Evolutionary conservation across 2,888 invertebrate species (phyloP), one percentile per base, ranked within the genome.

Genomic region (Noctua pronuba): DNA sequence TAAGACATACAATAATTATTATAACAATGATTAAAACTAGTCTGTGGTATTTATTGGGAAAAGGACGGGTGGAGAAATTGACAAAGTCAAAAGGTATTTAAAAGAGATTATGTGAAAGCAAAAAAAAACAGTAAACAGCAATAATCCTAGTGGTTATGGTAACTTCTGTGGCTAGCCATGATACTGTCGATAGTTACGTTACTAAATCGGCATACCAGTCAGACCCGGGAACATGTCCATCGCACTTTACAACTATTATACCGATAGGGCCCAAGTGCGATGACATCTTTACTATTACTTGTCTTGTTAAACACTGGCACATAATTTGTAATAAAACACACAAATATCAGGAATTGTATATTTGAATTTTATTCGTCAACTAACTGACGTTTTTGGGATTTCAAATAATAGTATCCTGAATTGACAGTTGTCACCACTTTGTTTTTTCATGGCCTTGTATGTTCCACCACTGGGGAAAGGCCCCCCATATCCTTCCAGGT

Each of bases 201-300:
- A 11, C 73, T 73, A 3, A 83, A 75, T 49, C 74, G 62, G 49
- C 85, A 86, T 6, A 77, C 80, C 13, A 13, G 1, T 1, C 68
- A 21, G 24, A 44, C 66, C 28, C 73, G 66, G 16, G 77, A 80
- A 62, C 90, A 88, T 11, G 78, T 85, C 90, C 88, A 89, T 2
- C 83, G 74, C 4, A 87, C 82, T 77, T 88, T 87, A 52, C 38
- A 75, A 11, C n/a, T 31, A 7, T 24, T 67, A 16, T 82, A 82
- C 0, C 77, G 44, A 55, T 77, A 82, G 24, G 41, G 73, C 18
- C 75, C 75, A 16, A 78, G 13, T 24, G 44, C 41, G 28, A 83
- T 82, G 13, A 83, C 78, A 24, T 38, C 73, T 38, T 71, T 52
- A 52, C 73, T 49, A 10, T 38, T 31, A 2, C 18, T 81, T 16